phyloP scores from a whole-genome alignment of 92 coral and sea anemone genomes.

The Zoanthus sansibaricus region DNA sequence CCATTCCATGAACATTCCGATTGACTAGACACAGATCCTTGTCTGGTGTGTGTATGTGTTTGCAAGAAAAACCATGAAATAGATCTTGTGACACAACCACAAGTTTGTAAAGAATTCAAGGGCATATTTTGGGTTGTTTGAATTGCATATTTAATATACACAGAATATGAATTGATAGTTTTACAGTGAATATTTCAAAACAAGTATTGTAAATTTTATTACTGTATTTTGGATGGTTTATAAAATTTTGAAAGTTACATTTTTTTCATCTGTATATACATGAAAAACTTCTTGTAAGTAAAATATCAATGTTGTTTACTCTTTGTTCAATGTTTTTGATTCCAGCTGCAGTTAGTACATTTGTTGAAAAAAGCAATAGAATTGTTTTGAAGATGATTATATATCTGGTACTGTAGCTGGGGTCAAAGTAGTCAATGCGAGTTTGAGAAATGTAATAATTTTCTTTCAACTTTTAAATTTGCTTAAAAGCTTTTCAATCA shows the following conservation, averaged over 20 bases:
- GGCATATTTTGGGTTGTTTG: constrained; percentile 36
- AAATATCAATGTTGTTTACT: background rate
- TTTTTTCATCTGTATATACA: background rate
- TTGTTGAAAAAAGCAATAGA: background rate
- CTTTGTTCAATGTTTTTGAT: background rate
- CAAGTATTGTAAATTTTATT: background rate
- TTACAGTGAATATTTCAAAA: background rate
- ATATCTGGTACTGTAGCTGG: too few relatives aligned
- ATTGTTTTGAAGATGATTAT: background rate
- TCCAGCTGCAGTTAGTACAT: background rate
- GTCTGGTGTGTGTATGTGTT: constrained; percentile 10
- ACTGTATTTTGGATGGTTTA: background rate
- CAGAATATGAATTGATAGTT: background rate
- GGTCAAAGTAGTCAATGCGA: too few relatives aligned
- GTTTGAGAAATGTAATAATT: too few relatives aligned
- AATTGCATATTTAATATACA: background rate
- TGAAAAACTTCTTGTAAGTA: background rate
- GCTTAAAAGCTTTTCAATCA: too few relatives aligned
- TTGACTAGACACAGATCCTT: constrained; percentile 36
- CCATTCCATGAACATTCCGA: constrained; percentile 27
- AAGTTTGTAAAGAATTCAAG: constrained; percentile 39
- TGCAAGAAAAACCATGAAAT: background rate
- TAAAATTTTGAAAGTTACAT: background rate
- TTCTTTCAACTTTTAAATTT: too few relatives aligned
- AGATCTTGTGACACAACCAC: constrained; percentile 6